Base-by-base conservation (phyloP, 1,140 invertebrate genomes). In the Dreissena rostriformis region DNA sequence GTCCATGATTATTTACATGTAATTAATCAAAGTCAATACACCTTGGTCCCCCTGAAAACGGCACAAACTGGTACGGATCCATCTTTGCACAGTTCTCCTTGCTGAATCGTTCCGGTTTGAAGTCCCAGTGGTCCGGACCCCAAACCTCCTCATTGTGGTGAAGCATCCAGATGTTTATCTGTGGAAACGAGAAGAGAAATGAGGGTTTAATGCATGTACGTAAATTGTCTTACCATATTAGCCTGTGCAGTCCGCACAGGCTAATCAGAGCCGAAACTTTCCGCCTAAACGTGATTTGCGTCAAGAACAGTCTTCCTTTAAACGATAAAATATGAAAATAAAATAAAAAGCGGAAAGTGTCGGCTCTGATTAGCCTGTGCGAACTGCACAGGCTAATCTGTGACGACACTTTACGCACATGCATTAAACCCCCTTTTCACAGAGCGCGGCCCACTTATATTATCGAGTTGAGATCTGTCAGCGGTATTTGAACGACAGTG, bases 31-130 rank as follows among this genome's bases (percentile, higher is more conserved):
- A 39, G 39, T 5, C 2, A 39, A 17, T 28, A 39, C 86, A 88
- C 90, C 90, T 87, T 26, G 85, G 77, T 28, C 87, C 88, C 24
- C 87, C 87, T 70, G 90, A 90, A 63, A 90, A 89, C 17, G 89
- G 90, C 17, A 89, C 77, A 84, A 86, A 90, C 28, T 86, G 71
- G 71, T 84, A 88, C 6, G 88, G 86, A 57, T 90, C 86, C 81
- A 84, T 87, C 0, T 75, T 81, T 4, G 68, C 26, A 4, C 75
- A 22, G n/a, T 82, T 83, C 24, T 89, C 88, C n/a, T 72, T 85
- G 53, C 77, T 67, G 68, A 89, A 89, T 19, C 88, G 55, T 8
- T 89, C 86, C 39, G 88, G 87, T 39, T 66, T 73, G 70, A 75
- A 90, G 2, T 88, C 85, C 81, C 74, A 75, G 24, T 85, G 82